phyloP scores from a whole-genome alignment of 2,797 vertebrate genomes.

The Lophotriccus pileatus region DNA sequence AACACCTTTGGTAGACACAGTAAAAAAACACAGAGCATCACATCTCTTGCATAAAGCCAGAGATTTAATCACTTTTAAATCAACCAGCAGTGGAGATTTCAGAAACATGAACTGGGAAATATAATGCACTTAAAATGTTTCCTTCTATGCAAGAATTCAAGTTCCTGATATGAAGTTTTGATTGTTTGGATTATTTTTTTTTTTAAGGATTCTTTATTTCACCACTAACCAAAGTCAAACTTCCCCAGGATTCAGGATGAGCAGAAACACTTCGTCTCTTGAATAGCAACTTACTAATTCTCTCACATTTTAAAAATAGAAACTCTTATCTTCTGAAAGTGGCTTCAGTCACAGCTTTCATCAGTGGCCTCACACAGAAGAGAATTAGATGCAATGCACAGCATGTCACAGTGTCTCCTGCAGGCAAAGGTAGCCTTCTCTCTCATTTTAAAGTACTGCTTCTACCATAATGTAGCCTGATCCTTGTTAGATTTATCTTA shows the following conservation, averaged over 20 bases:
- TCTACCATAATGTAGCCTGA: not conserved
- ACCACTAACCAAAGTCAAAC: not conserved
- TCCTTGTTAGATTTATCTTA: not conserved
- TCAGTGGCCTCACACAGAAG: not conserved
- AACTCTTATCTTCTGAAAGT: not conserved
- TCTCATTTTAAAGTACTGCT: not conserved
- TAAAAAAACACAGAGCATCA: not conserved
- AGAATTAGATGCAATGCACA: not conserved
- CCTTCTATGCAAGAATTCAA: not conserved
- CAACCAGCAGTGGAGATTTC: not conserved
- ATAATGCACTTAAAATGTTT: not conserved
- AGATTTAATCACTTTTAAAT: not conserved
- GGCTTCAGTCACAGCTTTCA: not conserved
- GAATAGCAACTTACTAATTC: not conserved
- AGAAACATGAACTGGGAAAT: not conserved
- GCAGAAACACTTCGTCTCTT: not conserved
- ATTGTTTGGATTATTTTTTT: not conserved
- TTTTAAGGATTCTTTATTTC: not conserved
- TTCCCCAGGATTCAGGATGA: not conserved
- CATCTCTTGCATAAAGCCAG: not conserved
- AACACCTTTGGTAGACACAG: not conserved
- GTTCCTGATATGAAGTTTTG: not conserved
- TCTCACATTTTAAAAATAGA: not conserved
- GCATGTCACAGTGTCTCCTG: not conserved
- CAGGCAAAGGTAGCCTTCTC: not conserved